phyloP scores from a whole-genome alignment of 2,888 invertebrate species.

The Crioceris asparagi region DNA sequence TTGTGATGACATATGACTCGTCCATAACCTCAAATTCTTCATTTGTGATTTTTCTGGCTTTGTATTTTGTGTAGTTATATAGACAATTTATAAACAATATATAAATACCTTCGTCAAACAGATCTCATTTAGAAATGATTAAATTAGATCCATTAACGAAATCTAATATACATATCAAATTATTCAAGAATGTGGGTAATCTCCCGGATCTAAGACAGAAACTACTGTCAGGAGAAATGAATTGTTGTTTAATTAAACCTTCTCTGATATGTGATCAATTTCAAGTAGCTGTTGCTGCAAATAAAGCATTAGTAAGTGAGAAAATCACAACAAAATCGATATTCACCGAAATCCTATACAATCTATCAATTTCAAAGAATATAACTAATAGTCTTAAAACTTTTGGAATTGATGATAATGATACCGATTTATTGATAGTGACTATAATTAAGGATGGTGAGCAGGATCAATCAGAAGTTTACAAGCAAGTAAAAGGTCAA shows the following conservation, averaged over 20 bases:
- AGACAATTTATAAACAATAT: too few relatives aligned
- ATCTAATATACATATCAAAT: slow-evolving; percentile 34
- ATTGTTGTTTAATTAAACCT: slow-evolving; percentile 53
- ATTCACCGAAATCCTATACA: slow-evolving; percentile 56
- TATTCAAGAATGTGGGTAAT: slow-evolving; percentile 51
- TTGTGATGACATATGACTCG: too few relatives aligned
- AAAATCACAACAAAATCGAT: slow-evolving; percentile 51
- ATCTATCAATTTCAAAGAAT: slow-evolving; percentile 56
- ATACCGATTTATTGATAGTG: slow-evolving; percentile 40
- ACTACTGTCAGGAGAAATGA: slow-evolving; percentile 45
- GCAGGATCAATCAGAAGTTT: slow-evolving; percentile 31
- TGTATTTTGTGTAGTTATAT: too few relatives aligned
- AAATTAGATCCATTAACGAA: slow-evolving; percentile 27
- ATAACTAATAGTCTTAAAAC: slow-evolving; percentile 55
- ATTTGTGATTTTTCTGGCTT: too few relatives aligned
- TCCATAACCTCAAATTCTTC: too few relatives aligned
- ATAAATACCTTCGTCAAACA: too few relatives aligned
- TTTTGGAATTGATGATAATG: slow-evolving; percentile 49
- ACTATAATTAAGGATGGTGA: slow-evolving; percentile 35
- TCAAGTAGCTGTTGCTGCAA: slow-evolving; percentile 54
- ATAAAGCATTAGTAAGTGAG: slow-evolving; percentile 48
- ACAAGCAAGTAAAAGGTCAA: slow-evolving; percentile 46
- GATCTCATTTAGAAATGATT: too few relatives aligned
- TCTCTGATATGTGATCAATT: slow-evolving; percentile 48
- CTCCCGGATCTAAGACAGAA: slow-evolving; percentile 43